A percentile compares a stretch with the other conserved stretches of the same genome.
Conservation (phyloP, 2,113 vertebrate genomes). For the Dipodomys spectabilis region DNA sequence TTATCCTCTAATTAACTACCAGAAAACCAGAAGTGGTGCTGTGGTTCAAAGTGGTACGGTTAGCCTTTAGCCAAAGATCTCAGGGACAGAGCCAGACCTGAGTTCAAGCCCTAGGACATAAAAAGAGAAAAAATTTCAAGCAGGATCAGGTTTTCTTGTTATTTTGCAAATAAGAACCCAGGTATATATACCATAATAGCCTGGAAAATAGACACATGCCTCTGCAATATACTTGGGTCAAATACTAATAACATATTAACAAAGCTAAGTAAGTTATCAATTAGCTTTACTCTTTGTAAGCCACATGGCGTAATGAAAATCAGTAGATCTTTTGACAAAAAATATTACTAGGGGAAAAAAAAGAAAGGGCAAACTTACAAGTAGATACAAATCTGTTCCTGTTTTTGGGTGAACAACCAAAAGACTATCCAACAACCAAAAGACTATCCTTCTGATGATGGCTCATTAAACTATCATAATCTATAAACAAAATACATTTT, state of each 20-base stretch:
- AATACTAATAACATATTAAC: not conserved
- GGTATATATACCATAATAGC: not conserved
- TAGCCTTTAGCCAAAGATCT: no score
- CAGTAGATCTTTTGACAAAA: slow-evolving; percentile 46
- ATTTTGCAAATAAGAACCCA: slow-evolving; percentile 39
- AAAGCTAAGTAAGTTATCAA: not conserved
- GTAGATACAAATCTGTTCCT: slow-evolving; percentile 37
- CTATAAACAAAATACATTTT: slow-evolving; percentile 19
- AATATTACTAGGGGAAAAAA: slow-evolving; percentile 6
- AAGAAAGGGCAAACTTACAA: slow-evolving; percentile 44
- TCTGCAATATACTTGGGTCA: not conserved
- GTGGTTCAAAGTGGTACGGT: no score
- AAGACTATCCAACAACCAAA: slow-evolving; percentile 37
- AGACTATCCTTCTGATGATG: slow-evolving; percentile 22
- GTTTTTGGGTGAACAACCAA: slow-evolving; percentile 48
- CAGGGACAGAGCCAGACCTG: no score
- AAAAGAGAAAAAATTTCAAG: no score
- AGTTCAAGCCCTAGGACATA: no score
- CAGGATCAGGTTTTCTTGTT: not conserved
- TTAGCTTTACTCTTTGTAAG: slow-evolving; percentile 54
- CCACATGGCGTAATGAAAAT: slow-evolving; percentile 29
- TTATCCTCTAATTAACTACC: no score
- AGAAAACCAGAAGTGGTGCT: no score
- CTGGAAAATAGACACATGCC: not conserved
- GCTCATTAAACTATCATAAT: slow-evolving; percentile 24